Base-by-base conservation (phyloP, 2,797 vertebrate species). In the Australoheros facetus region DNA sequence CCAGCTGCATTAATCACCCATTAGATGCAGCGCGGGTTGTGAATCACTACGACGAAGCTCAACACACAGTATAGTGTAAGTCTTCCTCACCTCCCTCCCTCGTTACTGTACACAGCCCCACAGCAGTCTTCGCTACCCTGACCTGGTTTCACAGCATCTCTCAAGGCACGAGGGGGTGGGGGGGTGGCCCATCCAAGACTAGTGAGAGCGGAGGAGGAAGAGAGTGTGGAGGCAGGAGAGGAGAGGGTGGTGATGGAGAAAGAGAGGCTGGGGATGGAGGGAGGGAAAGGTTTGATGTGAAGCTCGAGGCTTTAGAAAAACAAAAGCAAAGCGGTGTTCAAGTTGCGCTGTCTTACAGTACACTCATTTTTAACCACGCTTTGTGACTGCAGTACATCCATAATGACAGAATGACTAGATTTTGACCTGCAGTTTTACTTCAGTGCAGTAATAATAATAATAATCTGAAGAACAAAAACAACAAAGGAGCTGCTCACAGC, bases 81-180 rank as follows among this genome's bases (percentile, higher is more conserved):
- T 51, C 71, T 23, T 45, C 75, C 73, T 57, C 84, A 39, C 66
- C 83, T 73, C 78, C 82, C 64, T 69, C 59, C 53, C 53, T 86
- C 76, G 82, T 86, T 85, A 75, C 78, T 84, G 83, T 86, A 84
- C 87, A 79, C 81, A 88, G 83, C 78, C 82, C 76, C 79, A 71
- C 72, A 76, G 88, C 79, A 75, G 75, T 59, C 77, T 70, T 83
- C 64, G 17, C 56, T 39, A 87, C 84, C 79, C 77, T 94, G 92
- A 94, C 92, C 92, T 92, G 91, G 85, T 93, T 94, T 92, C 85
- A 79, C 82, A 84, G 83, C 82, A 85, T 84, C 85, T 77, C 85
- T 88, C 57, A 34, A 85, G 82, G 87, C 82, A 16, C n/a, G 8
- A 17, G 56, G 76, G 26, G 66, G 62, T 75, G 71, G 26, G 66